Evolutionary conservation across 2,113 vertebrate genomes (phyloP), one percentile per base, ranked within the genome.

Genomic region (Saimiri boliviensis): DNA sequence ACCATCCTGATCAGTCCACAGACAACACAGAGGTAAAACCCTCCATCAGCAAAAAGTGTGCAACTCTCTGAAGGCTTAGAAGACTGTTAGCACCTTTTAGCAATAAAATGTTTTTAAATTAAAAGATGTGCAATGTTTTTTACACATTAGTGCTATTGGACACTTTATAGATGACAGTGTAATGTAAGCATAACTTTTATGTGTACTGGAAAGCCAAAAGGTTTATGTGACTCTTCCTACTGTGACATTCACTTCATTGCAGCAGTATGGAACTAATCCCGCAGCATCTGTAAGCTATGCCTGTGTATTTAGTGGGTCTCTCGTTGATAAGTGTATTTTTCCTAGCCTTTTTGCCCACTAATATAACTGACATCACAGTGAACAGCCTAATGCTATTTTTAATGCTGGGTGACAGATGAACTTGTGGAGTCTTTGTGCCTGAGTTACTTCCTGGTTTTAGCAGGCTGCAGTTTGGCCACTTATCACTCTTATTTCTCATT

Each of bases 371-470:
- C 58, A 71, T 60, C 37, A 4, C 8, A 87, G 49, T 81, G 47
- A 95, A 54, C 21, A 91, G 40, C 27, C 19, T 85, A 45, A 66
- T 54, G 47, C n/a, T 93, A 73, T 47, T 96, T 79, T 94, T 93
- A 92, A 85, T 86, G n/a, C 23, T 49, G 27, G 30, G 21, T n/a
- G 47, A 60, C 74, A 74, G 58, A 71, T 80, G 80, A 94, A 45
- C 45, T 45, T 42, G 63, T 19, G 25, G 30, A 88, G 42, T 71
- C 71, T 85, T 89, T 42, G 71, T 12, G 12, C 11, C 40, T 16
- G 21, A 95, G 84, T 90, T 95, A 47, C 94, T 90, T 90, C 20
- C 52, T 68, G 35, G 35, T 70, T 90, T 70, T 84, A 56, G 56
- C 81, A 94, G 58, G 58, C 52, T 89, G 19, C 5, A 7, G 21